Percentiles rank a stretch among this genome's conserved stretches.
Evolutionary conservation across 2,888 invertebrate species (phyloP).

Genomic region (Yponomeuta plumbellus): DNA sequence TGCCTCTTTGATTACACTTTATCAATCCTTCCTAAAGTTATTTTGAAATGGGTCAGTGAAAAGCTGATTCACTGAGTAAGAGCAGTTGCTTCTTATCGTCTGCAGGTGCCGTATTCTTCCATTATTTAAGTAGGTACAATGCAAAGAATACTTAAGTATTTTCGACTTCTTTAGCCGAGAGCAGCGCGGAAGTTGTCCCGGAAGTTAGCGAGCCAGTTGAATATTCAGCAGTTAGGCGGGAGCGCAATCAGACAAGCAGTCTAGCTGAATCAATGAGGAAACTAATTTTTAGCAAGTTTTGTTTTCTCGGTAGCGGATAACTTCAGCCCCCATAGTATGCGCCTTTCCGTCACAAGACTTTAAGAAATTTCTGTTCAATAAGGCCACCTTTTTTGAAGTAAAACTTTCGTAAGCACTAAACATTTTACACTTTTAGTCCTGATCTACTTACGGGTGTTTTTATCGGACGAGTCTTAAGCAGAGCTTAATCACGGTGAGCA

Average conservation of each 20-base stretch:
- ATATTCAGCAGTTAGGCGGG: constrained; percentile 35
- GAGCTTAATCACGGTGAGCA: too few species aligned
- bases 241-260: neutral
- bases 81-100: neutral
- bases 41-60: neutral
- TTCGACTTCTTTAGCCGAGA: constrained; percentile 38
- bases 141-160: constrained; percentile 38
- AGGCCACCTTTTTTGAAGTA: too few species aligned
- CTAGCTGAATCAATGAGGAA: neutral
- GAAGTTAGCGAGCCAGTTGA: constrained; percentile 39
- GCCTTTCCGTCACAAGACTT: too few species aligned
- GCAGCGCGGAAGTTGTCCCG: constrained; percentile 32
- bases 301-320: neutral
- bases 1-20: too few species aligned
- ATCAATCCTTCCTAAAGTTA: too few species aligned
- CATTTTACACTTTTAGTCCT: too few species aligned
- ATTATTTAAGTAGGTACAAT: constrained; percentile 27
- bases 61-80: neutral
- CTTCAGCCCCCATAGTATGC: too few species aligned
- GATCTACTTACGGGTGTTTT: too few species aligned
- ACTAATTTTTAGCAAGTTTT: neutral
- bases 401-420: too few species aligned
- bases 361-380: too few species aligned
- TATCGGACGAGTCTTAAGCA: too few species aligned
- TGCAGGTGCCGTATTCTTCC: constrained; percentile 9